Evolutionary conservation across 2,888 invertebrate genomes (phyloP).

Genomic region (Hirtodrosophila confusa): DNA sequence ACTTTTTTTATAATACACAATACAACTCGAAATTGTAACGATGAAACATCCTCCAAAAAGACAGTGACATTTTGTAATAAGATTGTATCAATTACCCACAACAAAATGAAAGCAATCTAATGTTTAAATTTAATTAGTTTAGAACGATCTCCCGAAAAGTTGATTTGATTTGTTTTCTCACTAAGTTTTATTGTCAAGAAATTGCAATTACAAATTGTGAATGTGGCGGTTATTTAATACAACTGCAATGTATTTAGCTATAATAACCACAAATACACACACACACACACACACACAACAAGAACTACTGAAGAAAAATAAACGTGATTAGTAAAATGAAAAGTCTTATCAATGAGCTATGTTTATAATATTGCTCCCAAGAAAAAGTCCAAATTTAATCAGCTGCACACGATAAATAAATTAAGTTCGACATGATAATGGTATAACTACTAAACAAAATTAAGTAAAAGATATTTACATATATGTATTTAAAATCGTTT

Average conservation of each 20-base stretch:
- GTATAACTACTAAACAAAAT: too few relatives aligned
- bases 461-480: too few relatives aligned
- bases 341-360: conserved; percentile 38
- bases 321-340: conserved; percentile 72
- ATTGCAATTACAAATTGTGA: conserved; percentile 53
- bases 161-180: conserved; percentile 30
- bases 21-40: conserved; percentile 24
- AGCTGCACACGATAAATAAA: too few relatives aligned
- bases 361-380: too few relatives aligned
- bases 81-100: conserved; percentile 22
- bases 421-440: too few relatives aligned
- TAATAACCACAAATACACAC: conserved; percentile 49
- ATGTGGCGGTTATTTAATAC: conserved; percentile 39
- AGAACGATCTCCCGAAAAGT: conserved; percentile 54
- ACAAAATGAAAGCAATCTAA: conserved; percentile 43
- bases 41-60: conserved; percentile 32
- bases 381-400: too few relatives aligned
- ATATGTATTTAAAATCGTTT: too few relatives aligned
- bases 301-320: conserved; percentile 66
- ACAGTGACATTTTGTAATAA: conserved; percentile 38
- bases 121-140: conserved; percentile 56
- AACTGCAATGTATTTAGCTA: conserved; percentile 68
- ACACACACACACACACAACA: conserved; percentile 48
- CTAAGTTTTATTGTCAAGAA: conserved; percentile 32
- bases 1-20: conserved; percentile 22